phyloP scores from a whole-genome alignment of 1,140 invertebrate genomes.

The Wiebesia pumilae region DNA sequence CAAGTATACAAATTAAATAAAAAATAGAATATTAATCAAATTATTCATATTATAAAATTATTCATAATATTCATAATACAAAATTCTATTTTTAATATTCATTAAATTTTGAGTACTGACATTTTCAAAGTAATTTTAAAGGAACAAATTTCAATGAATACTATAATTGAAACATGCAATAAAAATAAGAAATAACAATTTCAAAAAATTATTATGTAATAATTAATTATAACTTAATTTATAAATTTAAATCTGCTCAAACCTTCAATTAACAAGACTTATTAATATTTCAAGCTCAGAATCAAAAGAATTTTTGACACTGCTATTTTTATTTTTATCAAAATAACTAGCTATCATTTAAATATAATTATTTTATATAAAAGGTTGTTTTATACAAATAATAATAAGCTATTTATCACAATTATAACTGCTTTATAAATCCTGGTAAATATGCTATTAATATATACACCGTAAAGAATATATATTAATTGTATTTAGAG shows the following conservation, averaged over 20 bases:
- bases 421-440: neutral
- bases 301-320: neutral
- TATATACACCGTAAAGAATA: neutral
- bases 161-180: too few species aligned
- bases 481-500: too few species aligned
- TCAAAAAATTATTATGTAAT: too few species aligned
- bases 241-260: too few species aligned
- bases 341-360: neutral
- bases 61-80: neutral
- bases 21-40: neutral
- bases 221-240: too few species aligned
- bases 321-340: neutral
- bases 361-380: neutral
- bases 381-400: neutral
- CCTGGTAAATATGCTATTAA: neutral
- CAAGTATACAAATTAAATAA: neutral
- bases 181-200: too few species aligned
- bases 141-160: too few species aligned
- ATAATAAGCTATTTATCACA: neutral
- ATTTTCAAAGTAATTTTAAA: neutral
- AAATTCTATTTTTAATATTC: neutral
- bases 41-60: neutral
- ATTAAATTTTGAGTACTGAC: neutral
- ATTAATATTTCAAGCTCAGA: neutral
- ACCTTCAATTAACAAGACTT: too few species aligned